Evolutionary conservation across 2,888 invertebrate genomes (phyloP).

Genomic region (Aphidius colemani): DNA sequence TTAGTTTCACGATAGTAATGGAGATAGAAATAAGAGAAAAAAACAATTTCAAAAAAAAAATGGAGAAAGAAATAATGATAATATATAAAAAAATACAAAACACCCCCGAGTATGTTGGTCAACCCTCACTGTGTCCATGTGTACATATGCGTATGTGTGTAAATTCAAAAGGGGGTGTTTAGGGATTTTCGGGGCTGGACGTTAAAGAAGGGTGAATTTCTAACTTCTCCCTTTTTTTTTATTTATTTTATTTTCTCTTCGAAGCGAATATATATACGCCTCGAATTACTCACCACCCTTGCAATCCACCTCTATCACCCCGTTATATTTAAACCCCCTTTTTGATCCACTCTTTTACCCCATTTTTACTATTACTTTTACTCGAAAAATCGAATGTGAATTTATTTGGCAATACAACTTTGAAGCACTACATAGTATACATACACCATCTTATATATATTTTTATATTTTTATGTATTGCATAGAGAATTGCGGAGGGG

Average conservation of each 20-base stretch:
- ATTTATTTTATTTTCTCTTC: constrained; percentile 9
- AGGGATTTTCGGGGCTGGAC: constrained; percentile 36
- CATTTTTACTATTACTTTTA: constrained; percentile 1
- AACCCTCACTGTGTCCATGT: constrained; percentile 30
- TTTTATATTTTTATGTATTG: constrained; percentile 38
- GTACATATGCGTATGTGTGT: no score
- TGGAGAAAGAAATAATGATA: constrained; percentile 33
- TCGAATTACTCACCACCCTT: constrained; percentile 42
- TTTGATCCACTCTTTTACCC: constrained; percentile 1
- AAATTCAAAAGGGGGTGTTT: constrained; percentile 15
- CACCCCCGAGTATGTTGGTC: constrained; percentile 37
- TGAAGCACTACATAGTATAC: no score
- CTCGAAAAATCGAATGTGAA: constrained; percentile 51
- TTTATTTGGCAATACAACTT: constrained; percentile 34
- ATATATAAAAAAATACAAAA: constrained; percentile 26
- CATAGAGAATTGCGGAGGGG: constrained; percentile 43
- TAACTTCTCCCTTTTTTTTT: constrained; percentile 15
- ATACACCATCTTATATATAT: no score
- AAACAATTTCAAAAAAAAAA: constrained; percentile 33
- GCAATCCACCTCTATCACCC: constrained; percentile 14
- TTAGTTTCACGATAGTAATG: neutral
- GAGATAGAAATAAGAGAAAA: constrained; percentile 16
- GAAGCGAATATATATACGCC: constrained; percentile 31
- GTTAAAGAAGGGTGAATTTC: constrained; percentile 33
- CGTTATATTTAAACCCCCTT: neutral